phyloP scores from a whole-genome alignment of 2,888 invertebrate species.

The Trachelus iudaicus region DNA sequence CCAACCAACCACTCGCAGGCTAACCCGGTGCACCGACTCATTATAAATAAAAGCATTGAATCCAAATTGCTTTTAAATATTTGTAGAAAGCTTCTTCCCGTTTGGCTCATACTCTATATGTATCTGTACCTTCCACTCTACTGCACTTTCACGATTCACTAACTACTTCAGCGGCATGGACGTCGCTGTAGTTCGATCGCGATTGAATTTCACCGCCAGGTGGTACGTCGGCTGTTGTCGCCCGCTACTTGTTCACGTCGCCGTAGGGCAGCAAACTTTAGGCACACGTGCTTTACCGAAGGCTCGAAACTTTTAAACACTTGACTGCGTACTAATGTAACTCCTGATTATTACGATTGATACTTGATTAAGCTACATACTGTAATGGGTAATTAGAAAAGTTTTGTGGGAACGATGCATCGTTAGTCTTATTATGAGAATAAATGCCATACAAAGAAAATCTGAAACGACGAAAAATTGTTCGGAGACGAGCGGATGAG shows the following conservation, averaged over 20 bases:
- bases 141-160: background rate
- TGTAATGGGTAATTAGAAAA: background rate
- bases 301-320: background rate
- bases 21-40: background rate
- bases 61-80: conserved; percentile 28
- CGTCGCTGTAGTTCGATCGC: conserved; percentile 21
- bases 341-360: background rate
- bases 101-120: background rate
- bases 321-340: background rate
- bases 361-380: background rate
- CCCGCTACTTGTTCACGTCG: background rate
- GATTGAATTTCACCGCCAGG: conserved; percentile 28
- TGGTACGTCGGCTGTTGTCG: background rate
- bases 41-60: conserved; percentile 5
- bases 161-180: conserved; percentile 6
- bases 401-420: background rate
- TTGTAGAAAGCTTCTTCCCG: conserved; percentile 25
- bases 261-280: background rate
- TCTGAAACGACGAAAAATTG: background rate
- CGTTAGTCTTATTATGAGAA: background rate
- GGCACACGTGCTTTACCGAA: background rate
- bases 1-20: background rate
- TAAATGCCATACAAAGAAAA: background rate
- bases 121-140: background rate
- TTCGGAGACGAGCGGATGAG: background rate